Conservation (phyloP, 2,797 vertebrate species). For the Streptopelia turtur region DNA sequence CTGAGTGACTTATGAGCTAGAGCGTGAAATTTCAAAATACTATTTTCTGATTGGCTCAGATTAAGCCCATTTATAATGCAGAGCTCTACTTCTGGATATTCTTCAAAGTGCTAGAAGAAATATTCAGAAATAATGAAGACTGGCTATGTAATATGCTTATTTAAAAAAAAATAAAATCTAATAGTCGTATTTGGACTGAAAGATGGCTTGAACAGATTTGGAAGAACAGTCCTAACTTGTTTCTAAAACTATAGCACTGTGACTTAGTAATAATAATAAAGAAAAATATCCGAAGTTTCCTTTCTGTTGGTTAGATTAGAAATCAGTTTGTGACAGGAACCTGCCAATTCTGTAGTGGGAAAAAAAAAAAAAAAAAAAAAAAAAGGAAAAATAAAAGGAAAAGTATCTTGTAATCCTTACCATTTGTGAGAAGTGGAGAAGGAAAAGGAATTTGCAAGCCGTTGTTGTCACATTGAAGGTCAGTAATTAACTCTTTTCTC, state of each 20-base stretch:
- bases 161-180: not conserved
- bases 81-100: not conserved
- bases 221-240: not conserved
- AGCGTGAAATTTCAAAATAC: not conserved
- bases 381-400: too few relatives aligned
- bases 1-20: conserved; percentile 8
- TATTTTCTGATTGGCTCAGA: not conserved
- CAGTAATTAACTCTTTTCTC: not conserved
- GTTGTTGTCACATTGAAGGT: not conserved
- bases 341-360: not conserved
- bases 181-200: not conserved
- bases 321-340: not conserved
- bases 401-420: not conserved
- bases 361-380: not conserved
- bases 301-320: not conserved
- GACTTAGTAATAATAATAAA: not conserved
- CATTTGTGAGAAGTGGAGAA: not conserved
- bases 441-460: not conserved
- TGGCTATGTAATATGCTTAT: not conserved
- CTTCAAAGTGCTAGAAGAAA: not conserved
- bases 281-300: not conserved
- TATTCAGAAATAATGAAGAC: not conserved
- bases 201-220: not conserved
- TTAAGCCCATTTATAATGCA: conserved; percentile 22
- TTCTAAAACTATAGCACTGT: not conserved